Conservation (phyloP, 2,888 invertebrate genomes). For the Hypomecis atomaria region DNA sequence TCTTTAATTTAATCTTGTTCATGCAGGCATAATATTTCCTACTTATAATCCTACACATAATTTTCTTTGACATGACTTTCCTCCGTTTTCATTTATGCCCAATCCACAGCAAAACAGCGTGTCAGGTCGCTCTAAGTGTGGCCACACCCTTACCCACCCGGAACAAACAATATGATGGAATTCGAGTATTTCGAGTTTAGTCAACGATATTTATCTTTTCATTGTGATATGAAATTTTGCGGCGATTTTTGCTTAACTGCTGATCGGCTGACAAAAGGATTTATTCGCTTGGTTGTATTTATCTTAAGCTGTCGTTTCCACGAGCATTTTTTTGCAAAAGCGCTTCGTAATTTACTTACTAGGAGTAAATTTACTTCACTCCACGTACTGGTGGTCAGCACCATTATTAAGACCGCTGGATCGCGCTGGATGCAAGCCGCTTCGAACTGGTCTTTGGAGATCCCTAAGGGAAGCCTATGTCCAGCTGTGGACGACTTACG, state of each 20-base stretch:
- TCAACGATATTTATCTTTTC: conserved; percentile 56
- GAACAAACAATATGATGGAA: conserved; percentile 53
- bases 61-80: too few relatives aligned
- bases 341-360: neutral
- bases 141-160: conserved; percentile 40
- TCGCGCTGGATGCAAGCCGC: too few relatives aligned
- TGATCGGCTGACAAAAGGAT: conserved; percentile 15
- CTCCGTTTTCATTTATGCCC: too few relatives aligned
- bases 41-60: too few relatives aligned
- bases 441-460: too few relatives aligned
- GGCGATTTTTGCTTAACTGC: conserved; percentile 40
- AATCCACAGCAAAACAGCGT: neutral
- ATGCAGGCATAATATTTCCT: too few relatives aligned
- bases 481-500: too few relatives aligned
- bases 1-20: too few relatives aligned
- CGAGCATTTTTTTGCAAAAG: neutral
- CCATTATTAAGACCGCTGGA: too few relatives aligned
- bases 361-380: too few relatives aligned
- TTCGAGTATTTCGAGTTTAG: conserved; percentile 50
- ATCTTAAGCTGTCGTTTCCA: neutral
- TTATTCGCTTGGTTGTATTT: conserved; percentile 10
- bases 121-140: conserved; percentile 24
- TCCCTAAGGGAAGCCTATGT: too few relatives aligned
- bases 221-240: conserved; percentile 49
- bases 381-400: too few relatives aligned